phyloP scores from a whole-genome alignment of 2,113 vertebrate genomes.

The Dromas ardeola region DNA sequence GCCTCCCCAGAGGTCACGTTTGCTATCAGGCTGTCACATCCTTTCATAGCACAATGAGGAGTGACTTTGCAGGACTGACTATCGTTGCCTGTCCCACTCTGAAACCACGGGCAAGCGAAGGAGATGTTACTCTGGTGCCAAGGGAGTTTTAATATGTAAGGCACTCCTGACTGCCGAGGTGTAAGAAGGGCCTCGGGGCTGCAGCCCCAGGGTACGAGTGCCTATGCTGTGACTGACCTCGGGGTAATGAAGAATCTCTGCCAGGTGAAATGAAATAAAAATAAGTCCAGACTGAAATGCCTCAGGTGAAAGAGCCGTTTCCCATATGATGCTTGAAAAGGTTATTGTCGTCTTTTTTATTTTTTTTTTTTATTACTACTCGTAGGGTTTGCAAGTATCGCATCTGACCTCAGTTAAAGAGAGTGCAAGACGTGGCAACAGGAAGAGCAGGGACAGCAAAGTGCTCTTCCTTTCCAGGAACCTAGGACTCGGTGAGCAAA shows the following conservation, averaged over 20 bases:
- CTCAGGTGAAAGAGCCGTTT: background rate
- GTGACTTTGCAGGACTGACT: background rate
- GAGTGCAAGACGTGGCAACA: background rate
- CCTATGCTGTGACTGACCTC: background rate
- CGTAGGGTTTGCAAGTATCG: background rate
- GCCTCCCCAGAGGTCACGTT: accelerated
- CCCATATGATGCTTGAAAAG: background rate
- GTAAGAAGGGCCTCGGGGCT: background rate
- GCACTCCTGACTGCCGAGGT: background rate
- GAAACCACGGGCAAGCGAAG: background rate
- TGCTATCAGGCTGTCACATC: background rate
- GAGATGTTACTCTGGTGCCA: background rate
- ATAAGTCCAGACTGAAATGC: background rate
- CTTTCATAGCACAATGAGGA: background rate
- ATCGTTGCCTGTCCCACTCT: background rate
- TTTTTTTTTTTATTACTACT: background rate
- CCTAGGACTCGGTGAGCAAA: background rate
- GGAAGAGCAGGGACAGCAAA: background rate
- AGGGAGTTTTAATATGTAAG: background rate
- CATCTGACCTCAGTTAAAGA: background rate
- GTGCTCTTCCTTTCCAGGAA: background rate
- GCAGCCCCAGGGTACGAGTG: background rate
- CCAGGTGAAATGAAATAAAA: background rate
- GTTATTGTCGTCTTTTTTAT: background rate
- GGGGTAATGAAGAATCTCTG: background rate